phyloP scores from a whole-genome alignment of 1,140 invertebrate genomes.

The Heliothis subflexa region DNA sequence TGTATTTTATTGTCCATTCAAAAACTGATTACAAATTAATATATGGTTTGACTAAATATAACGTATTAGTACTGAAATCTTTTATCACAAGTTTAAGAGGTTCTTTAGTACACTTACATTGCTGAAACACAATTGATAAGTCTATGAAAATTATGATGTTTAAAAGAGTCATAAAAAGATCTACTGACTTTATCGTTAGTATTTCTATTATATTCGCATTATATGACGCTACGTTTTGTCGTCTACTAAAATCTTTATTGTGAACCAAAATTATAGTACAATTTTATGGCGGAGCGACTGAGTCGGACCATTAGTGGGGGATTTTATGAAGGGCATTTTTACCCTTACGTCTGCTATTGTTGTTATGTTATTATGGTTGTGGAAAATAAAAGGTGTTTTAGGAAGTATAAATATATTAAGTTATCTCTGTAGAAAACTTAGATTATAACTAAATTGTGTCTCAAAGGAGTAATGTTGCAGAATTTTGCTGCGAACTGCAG shows the following conservation, averaged over 20 bases:
- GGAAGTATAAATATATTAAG: not conserved
- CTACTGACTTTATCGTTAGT: slow-evolving; percentile 11
- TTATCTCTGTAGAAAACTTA: not conserved
- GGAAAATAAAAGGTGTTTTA: slow-evolving; percentile 8
- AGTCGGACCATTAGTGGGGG: slow-evolving; percentile 28
- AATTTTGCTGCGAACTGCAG: not conserved
- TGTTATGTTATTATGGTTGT: slow-evolving; percentile 9
- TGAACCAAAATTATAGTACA: slow-evolving; percentile 14
- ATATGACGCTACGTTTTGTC: slow-evolving; percentile 31
- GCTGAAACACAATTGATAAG: not conserved
- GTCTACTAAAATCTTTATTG: slow-evolving; percentile 38
- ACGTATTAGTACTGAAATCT: too few relatives aligned
- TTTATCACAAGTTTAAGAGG: too few relatives aligned
- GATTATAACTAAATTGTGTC: not conserved
- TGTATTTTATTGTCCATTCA: too few relatives aligned
- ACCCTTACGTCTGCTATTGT: slow-evolving; percentile 15
- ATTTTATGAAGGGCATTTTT: slow-evolving; percentile 30
- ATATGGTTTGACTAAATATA: too few relatives aligned
- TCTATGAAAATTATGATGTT: slow-evolving; percentile 11
- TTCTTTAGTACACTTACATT: not conserved
- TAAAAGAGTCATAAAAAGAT: slow-evolving; percentile 12
- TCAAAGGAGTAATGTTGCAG: not conserved
- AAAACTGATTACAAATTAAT: too few relatives aligned
- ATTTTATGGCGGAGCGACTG: slow-evolving; percentile 14
- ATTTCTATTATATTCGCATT: slow-evolving; percentile 23